Conservation (phyloP, 2,888 invertebrate genomes). For the Azorinus chamasolen region DNA sequence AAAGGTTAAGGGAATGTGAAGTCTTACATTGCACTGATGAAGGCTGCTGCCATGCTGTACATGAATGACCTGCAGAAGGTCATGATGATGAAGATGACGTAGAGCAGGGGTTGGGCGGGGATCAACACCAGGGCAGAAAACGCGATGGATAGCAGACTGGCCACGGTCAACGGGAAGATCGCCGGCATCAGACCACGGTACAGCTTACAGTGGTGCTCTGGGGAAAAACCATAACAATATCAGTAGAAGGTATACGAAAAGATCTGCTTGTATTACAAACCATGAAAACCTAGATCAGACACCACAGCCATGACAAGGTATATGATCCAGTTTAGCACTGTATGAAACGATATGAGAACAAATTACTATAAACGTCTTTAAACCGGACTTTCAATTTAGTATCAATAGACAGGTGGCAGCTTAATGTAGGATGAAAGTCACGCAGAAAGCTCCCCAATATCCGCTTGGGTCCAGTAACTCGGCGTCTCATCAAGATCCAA, state of each 20-base stretch:
- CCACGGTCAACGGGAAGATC: slow-evolving; percentile 69
- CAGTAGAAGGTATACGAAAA: no score
- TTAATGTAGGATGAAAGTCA: no score
- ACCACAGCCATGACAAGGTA: slow-evolving; percentile 1
- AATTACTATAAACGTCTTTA: no score
- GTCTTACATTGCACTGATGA: slow-evolving; percentile 70
- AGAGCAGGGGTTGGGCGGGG: slow-evolving; percentile 50
- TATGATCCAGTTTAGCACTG: background rate
- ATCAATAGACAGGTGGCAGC: background rate
- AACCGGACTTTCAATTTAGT: background rate
- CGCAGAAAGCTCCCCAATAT: no score
- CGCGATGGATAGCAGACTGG: slow-evolving; percentile 61
- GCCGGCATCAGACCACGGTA: slow-evolving; percentile 71
- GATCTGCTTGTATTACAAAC: background rate
- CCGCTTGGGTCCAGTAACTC: no score
- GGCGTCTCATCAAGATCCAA: no score
- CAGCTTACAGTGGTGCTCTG: slow-evolving; percentile 58
- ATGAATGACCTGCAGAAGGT: slow-evolving; percentile 73
- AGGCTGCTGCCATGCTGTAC: slow-evolving; percentile 71
- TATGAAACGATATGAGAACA: no score
- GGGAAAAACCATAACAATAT: no score
- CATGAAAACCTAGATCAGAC: no score
- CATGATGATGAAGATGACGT: slow-evolving; percentile 68
- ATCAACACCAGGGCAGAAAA: slow-evolving; percentile 61
- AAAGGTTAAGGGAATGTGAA: no score